These are phyloP conservation scores for Drosophila longiperda DNA, from an alignment of 2,888 invertebrate genomes.

Conservation along the genomic window DNA sequence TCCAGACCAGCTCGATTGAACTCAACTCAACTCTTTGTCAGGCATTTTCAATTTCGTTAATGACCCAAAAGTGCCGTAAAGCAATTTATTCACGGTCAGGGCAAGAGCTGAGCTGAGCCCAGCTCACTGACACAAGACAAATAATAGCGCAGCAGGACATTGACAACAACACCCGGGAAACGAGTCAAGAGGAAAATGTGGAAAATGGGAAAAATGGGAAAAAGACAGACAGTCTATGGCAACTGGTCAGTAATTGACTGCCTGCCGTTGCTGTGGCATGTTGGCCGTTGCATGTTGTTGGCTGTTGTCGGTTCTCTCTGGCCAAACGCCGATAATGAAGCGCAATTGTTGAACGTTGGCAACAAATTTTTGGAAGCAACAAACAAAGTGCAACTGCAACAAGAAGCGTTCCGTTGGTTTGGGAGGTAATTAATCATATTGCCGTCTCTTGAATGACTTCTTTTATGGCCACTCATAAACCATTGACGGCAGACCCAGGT, in stretches of 20 bases:
- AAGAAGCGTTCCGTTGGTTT: conserved; percentile 21
- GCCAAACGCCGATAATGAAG: conserved; percentile 79
- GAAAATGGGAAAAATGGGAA: conserved; percentile 24
- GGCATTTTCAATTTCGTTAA: conserved; percentile 84
- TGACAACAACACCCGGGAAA: conserved; percentile 81
- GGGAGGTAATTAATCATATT: conserved; percentile 73
- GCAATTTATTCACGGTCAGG: conserved; percentile 78
- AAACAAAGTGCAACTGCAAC: conserved; percentile 65
- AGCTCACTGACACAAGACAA: conserved; percentile 77
- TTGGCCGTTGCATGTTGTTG: conserved; percentile 21
- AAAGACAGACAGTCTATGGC: conserved; percentile 52
- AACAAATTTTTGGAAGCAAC: conserved; percentile 62
- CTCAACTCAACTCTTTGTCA: conserved; percentile 54
- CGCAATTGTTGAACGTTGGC: conserved; percentile 72
- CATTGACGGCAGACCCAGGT: conserved; percentile 35
- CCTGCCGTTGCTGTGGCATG: conserved; percentile 38
- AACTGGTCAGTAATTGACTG: conserved; percentile 70
- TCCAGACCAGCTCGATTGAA: conserved; percentile 8
- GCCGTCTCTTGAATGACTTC: conserved; percentile 50
- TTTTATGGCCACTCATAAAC: conserved; percentile 54
- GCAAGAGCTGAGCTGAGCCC: conserved; percentile 26
- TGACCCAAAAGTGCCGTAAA: conserved; percentile 83
- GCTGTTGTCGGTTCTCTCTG: conserved; percentile 39
- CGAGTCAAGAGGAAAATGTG: conserved; percentile 26
- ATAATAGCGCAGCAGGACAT: conserved; percentile 84